Conservation (phyloP, 2,113 vertebrate genomes). For the Stigmatopora argus region DNA sequence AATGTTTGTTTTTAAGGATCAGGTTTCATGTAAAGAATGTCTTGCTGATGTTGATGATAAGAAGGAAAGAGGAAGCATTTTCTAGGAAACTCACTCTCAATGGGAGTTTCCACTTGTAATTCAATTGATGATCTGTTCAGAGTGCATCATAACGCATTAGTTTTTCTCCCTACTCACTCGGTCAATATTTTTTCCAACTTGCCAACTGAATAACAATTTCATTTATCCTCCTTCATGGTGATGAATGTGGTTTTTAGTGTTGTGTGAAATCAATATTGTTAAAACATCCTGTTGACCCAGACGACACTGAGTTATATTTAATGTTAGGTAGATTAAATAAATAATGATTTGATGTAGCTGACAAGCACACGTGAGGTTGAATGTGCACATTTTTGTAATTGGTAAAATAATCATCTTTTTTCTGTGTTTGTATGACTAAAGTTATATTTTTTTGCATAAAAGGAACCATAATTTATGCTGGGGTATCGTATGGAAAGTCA, state of each 20-base stretch:
- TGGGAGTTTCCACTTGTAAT: conserved; percentile 55
- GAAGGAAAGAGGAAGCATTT: conserved; percentile 23
- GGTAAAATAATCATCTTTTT: not conserved
- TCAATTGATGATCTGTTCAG: conserved; percentile 48
- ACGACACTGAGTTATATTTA: conserved; percentile 5
- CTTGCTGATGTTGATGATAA: conserved; percentile 29
- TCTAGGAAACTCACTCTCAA: conserved; percentile 58
- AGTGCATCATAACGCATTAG: conserved; percentile 51
- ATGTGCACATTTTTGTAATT: not conserved
- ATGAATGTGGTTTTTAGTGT: conserved; percentile 12
- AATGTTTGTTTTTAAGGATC: conserved; percentile 32
- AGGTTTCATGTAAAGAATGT: conserved; percentile 38
- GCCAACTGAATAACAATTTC: conserved; percentile 29
- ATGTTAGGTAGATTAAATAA: conserved; percentile 8
- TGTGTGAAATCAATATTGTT: conserved; percentile 35
- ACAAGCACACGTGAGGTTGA: not conserved
- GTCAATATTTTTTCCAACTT: conserved; percentile 33
- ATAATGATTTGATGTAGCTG: conserved; percentile 3
- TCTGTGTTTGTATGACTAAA: not conserved
- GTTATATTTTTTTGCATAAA: not conserved
- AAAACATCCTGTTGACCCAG: conserved; percentile 28
- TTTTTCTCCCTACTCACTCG: conserved; percentile 23
- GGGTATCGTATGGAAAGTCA: not conserved
- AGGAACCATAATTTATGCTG: not conserved
- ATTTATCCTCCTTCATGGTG: conserved; percentile 10